Evolutionary conservation across 2,888 invertebrate species (phyloP), one percentile per base, ranked within the genome.

Genomic region (Agriopis leucophaearia): DNA sequence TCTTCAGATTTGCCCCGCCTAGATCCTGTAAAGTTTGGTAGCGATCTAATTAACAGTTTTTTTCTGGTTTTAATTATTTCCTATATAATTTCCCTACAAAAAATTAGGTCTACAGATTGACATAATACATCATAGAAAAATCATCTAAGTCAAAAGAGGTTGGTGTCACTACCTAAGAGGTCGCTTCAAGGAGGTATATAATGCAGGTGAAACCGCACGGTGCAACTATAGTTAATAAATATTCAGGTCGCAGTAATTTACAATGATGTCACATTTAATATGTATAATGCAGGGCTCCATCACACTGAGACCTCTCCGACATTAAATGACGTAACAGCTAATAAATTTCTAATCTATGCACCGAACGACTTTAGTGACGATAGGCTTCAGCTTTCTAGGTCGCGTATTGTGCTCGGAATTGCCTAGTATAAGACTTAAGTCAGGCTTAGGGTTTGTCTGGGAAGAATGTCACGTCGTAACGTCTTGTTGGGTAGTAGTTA

Each of bases 341-440:
- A 76, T 78, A 80, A 78, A 79, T 73, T 72, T 70, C 72, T 78
- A 79, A 78, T 78, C 70, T 77, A 78, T 78, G 78, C 77, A 77
- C 74, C 59, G 71, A 78, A 77, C 73, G 73, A 68, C 73, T 65
- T 69, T 50, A 68, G 71, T 78, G 68, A 78, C 73, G 70, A 73
- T 70, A 66, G 66, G 57, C 68, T 73, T 66, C 47, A 67, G 66
- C 63, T 71, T 62, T 64, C 66, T 69, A 66, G 70, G 69, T 74
- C 74, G 56, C 69, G 70, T 70, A 64, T 66, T 64, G 64, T 68
- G 63, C 44, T n/a, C 59, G 48, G 52, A 57, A 64, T 66, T 63
- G 62, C 65, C 63, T 66, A 51, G 60, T 55, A 59, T 60, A 61
- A 69, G 56, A 52, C 66, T 66, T 63, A 65, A 51, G 50, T 27